Evolutionary conservation across 1,140 invertebrate species (phyloP), one percentile per base, ranked within the genome.

Genomic region (Doryteuthis pealeii): DNA sequence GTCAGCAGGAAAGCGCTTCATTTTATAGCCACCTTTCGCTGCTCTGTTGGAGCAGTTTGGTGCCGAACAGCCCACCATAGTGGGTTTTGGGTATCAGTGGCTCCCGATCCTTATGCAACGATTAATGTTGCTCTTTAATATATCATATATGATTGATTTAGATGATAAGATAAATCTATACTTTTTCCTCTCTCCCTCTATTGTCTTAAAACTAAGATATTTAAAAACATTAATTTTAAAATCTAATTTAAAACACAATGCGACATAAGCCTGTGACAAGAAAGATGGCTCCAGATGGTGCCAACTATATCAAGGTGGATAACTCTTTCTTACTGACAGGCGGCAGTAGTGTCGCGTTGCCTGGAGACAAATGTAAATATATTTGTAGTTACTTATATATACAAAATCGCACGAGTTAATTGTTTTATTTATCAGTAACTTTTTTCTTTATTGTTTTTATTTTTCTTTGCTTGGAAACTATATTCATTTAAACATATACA

Each of bases 41-140:
- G 54, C 54, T 62, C 54, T 12, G 54, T 62, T 62, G 12, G 54
- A 62, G 26, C 54, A 62, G 54, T 62, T 62, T 62, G 54, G 54
- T n/a, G 54, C 54, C 54, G 54, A 62, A 62, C 54, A 62, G 26
- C 54, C 54, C 54, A 62, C 54, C 54, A 62, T 62, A n/a, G n/a
- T n/a, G n/a, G n/a, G 10, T 62, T 62, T 62, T 0, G 5, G 18
- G 18, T 62, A 3, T 40, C 10, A 3, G 3, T 40, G 35, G 35
- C 35, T 40, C 35, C 35, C 10, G 35, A 40, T 40, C 35, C 35
- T 5, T 5, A 40, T 5, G 4, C 3, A 40, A 40, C 35, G 10
- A 40, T 40, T 5, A 40, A 40, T 58, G 54, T 10, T 10, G 18
- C 26, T 58, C 18, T 62, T 62, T 62, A 22, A 15, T 49, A 49